phyloP scores from a whole-genome alignment of 2,888 invertebrate species.

The Tetropium fuscum region DNA sequence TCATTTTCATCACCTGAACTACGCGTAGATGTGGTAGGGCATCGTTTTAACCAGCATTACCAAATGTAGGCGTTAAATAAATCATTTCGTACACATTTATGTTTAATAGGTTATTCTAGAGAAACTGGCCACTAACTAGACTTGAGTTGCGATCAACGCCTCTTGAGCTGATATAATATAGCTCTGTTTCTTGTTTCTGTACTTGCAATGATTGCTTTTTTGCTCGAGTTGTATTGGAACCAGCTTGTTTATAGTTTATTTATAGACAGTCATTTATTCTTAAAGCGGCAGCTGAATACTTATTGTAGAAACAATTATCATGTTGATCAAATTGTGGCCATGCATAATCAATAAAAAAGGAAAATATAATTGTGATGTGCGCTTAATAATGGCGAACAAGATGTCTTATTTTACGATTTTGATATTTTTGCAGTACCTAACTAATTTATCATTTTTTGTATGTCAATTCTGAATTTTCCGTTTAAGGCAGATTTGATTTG shows the following conservation, averaged over 20 bases:
- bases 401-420: too few species aligned
- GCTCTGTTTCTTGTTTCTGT: slow-evolving; percentile 8
- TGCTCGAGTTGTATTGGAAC: background rate
- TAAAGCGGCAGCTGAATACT: background rate
- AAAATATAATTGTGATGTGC: too few species aligned
- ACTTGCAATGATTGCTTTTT: slow-evolving; percentile 11
- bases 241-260: background rate
- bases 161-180: slow-evolving; percentile 17
- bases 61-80: slow-evolving; percentile 20
- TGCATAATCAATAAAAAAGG: too few species aligned
- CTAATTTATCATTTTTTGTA: too few species aligned
- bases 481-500: too few species aligned
- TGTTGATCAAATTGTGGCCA: background rate
- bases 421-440: too few species aligned
- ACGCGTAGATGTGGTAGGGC: background rate
- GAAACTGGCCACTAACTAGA: slow-evolving; percentile 24
- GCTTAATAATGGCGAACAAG: too few species aligned
- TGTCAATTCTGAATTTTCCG: too few species aligned
- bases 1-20: background rate
- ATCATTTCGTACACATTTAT: slow-evolving; percentile 17
- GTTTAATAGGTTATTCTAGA: slow-evolving; percentile 24
- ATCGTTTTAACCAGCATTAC: slow-evolving; percentile 11
- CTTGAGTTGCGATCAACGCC: slow-evolving; percentile 18
- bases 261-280: background rate
- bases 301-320: background rate